Evolutionary conservation across 2,888 invertebrate genomes (phyloP).

Genomic region (Cordylochernes scorpioides): DNA sequence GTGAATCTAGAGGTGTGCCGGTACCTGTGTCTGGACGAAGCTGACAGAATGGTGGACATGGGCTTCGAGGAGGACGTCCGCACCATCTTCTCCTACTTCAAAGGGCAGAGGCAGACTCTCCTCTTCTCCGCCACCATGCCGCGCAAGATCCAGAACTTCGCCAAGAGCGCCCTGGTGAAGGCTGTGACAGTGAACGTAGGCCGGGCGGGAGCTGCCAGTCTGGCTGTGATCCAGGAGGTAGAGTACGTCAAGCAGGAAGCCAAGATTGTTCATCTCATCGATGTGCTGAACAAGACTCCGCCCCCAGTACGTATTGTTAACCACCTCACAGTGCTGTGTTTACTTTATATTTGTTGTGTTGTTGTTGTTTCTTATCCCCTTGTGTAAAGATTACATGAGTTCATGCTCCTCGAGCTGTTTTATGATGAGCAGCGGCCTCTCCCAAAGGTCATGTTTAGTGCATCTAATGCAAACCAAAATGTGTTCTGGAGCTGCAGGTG

Average conservation of each 20-base stretch:
- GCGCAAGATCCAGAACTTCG: slow-evolving; percentile 93
- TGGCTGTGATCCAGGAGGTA: slow-evolving; percentile 77
- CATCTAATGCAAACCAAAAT: too few relatives aligned
- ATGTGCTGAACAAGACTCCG: slow-evolving; percentile 77
- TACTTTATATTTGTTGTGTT: too few relatives aligned
- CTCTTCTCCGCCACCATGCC: slow-evolving; percentile 99
- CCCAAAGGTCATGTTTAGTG: too few relatives aligned
- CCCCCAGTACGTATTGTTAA: too few relatives aligned
- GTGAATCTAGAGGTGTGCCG: slow-evolving; percentile 61
- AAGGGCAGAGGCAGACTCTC: slow-evolving; percentile 80
- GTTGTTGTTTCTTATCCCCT: too few relatives aligned
- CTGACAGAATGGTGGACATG: slow-evolving; percentile 98
- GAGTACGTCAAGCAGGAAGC: slow-evolving; percentile 95
- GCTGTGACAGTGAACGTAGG: slow-evolving; percentile 96
- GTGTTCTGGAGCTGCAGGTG: too few relatives aligned
- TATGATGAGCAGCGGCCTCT: too few relatives aligned
- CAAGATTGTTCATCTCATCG: slow-evolving; percentile 69
- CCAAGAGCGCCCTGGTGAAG: slow-evolving; percentile 76
- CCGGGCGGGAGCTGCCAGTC: slow-evolving; percentile 85
- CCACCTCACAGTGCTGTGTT: too few relatives aligned
- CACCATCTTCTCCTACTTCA: slow-evolving; percentile 94
- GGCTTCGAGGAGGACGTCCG: slow-evolving; percentile 97
- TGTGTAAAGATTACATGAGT: too few relatives aligned
- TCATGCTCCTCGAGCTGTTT: too few relatives aligned
- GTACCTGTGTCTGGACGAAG: slow-evolving; percentile 92